Percentiles rank a stretch among this genome's conserved stretches.
phyloP scores from a whole-genome alignment of 2,888 invertebrate species.

The Temnothorax unifasciatus region DNA sequence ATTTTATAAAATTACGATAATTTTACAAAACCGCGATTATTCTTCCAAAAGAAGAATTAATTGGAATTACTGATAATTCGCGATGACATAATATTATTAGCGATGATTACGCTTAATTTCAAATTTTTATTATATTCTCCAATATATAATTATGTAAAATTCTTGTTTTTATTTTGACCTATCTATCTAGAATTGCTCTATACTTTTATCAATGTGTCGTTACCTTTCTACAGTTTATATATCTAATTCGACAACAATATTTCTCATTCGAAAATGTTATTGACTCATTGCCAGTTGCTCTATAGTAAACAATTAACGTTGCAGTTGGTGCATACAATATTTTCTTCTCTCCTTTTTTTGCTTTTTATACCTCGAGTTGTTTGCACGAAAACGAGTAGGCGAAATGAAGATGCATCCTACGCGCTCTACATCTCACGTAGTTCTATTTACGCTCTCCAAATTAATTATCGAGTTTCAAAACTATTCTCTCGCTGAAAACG shows the following conservation, averaged over 20 bases:
- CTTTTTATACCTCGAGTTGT: not conserved
- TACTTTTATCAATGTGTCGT: not conserved
- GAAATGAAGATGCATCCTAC: conserved; percentile 1
- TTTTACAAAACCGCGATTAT: not conserved
- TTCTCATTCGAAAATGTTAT: not conserved
- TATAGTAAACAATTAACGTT: conserved; percentile 1
- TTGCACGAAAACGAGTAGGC: not conserved
- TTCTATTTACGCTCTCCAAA: conserved; percentile 20
- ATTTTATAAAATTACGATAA: conserved; percentile 8
- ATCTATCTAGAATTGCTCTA: not conserved
- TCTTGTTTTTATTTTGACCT: conserved; percentile 8
- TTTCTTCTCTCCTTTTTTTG: not conserved
- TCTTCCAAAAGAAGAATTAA: not conserved
- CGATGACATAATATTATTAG: not conserved
- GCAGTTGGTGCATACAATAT: not conserved
- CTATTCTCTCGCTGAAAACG: not conserved
- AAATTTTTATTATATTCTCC: not conserved
- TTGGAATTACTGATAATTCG: not conserved
- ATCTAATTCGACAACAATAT: not conserved
- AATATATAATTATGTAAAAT: conserved; percentile 1
- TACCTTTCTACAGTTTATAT: not conserved
- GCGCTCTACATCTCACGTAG: not conserved
- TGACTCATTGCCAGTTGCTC: not conserved
- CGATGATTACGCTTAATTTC: not conserved
- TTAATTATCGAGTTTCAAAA: conserved; percentile 35